Conservation (phyloP, 2,113 vertebrate genomes). For the Cynoglossus semilaevis region DNA sequence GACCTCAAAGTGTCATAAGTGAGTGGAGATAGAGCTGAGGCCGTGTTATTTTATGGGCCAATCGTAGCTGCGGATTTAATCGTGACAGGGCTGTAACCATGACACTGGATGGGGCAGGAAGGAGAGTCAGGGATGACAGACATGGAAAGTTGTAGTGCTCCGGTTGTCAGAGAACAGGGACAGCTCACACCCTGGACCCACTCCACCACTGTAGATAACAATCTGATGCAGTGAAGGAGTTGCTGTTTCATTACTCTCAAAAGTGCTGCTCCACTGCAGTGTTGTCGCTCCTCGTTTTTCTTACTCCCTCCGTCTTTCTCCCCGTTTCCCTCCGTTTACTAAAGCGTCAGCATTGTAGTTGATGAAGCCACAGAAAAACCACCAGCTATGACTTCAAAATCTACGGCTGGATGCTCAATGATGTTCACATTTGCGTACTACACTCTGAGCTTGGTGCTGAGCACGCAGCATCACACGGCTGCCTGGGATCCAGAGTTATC, state of each 20-base stretch:
- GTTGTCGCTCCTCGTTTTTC: background rate
- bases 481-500: constrained; percentile 35
- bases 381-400: constrained; percentile 36
- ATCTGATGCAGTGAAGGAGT: constrained; percentile 14
- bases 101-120: constrained; percentile 34
- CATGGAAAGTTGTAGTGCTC: constrained; percentile 38
- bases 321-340: background rate
- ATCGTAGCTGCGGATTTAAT: constrained; percentile 49
- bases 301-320: background rate
- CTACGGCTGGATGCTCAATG: constrained; percentile 36
- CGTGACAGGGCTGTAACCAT: constrained; percentile 37
- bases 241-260: background rate
- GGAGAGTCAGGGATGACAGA: constrained; percentile 18
- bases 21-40: constrained; percentile 63
- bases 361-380: constrained; percentile 48
- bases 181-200: constrained; percentile 7
- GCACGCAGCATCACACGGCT: constrained; percentile 32
- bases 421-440: constrained; percentile 35
- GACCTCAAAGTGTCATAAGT: constrained; percentile 78
- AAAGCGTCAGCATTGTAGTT: constrained; percentile 40
- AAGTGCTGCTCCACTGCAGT: background rate
- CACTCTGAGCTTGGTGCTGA: constrained; percentile 39
- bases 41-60: constrained; percentile 58
- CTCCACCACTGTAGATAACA: constrained; percentile 17
- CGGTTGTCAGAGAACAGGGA: constrained; percentile 3